Evolutionary conservation across 2,888 invertebrate genomes (phyloP).

Genomic region (Unio pictorum): DNA sequence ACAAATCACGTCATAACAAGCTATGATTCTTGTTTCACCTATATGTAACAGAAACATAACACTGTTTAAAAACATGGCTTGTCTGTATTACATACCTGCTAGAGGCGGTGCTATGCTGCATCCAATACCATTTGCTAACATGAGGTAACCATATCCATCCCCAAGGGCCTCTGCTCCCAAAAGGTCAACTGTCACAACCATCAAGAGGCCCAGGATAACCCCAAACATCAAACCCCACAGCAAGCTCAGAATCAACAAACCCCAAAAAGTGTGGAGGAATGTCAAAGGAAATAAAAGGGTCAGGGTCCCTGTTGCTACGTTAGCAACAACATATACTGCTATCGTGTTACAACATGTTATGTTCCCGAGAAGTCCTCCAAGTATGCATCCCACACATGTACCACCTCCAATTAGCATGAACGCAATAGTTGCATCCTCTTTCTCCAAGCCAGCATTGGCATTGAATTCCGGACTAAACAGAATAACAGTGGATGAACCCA

Average conservation of each 20-base stretch:
- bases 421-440: constrained; percentile 32
- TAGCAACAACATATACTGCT: constrained; percentile 42
- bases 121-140: constrained; percentile 53
- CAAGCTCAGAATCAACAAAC: constrained; percentile 18
- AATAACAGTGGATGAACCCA: constrained; percentile 40
- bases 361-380: constrained; percentile 48
- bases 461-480: constrained; percentile 54
- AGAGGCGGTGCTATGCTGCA: constrained; percentile 40
- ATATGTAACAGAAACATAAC: no score
- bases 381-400: constrained; percentile 38
- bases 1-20: no score
- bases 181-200: constrained; percentile 44
- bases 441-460: constrained; percentile 26
- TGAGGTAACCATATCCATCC: constrained; percentile 50
- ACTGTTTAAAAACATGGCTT: no score
- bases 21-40: no score
- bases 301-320: constrained; percentile 41
- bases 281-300: constrained; percentile 31
- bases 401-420: constrained; percentile 34
- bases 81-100: constrained; percentile 30
- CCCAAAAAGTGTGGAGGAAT: constrained; percentile 25
- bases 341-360: constrained; percentile 38
- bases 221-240: constrained; percentile 45
- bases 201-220: constrained; percentile 43
- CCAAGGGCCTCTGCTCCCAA: constrained; percentile 39